Evolutionary conservation across 1,140 invertebrate species (phyloP).

Genomic region (Venustaconcha ellipsiformis): DNA sequence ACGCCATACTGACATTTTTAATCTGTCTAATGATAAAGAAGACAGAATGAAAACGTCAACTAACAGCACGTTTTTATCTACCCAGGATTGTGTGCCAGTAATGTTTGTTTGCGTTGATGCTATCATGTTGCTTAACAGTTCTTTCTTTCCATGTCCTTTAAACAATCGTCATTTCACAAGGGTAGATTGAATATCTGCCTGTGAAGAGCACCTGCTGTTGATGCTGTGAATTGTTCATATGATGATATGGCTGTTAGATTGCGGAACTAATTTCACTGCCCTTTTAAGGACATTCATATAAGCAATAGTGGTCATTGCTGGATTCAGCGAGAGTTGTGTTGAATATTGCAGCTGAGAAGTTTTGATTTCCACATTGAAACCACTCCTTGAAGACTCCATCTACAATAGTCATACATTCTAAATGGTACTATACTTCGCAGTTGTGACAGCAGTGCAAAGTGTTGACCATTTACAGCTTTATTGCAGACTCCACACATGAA

Average conservation of each 20-base stretch:
- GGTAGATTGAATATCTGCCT: too few species aligned
- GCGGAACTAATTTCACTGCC: not conserved
- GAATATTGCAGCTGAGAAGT: not conserved
- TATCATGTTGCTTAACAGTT: too few species aligned
- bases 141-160: too few species aligned
- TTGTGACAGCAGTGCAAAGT: constrained; percentile 14
- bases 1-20: too few species aligned
- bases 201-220: not conserved
- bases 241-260: not conserved
- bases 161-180: too few species aligned
- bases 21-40: too few species aligned
- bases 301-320: not conserved
- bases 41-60: too few species aligned
- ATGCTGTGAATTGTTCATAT: not conserved
- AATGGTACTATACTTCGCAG: constrained; percentile 15
- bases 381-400: constrained; percentile 4
- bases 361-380: not conserved
- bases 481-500: too few species aligned
- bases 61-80: too few species aligned
- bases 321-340: not conserved
- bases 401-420: constrained; percentile 16
- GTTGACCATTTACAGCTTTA: constrained; percentile 5
- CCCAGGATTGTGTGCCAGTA: too few species aligned
- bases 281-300: not conserved
- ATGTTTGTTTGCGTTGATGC: too few species aligned